Percentiles rank a stretch among this genome's conserved stretches.
phyloP scores from a whole-genome alignment of 2,113 vertebrate genomes.

The Lichenostomus cassidix region DNA sequence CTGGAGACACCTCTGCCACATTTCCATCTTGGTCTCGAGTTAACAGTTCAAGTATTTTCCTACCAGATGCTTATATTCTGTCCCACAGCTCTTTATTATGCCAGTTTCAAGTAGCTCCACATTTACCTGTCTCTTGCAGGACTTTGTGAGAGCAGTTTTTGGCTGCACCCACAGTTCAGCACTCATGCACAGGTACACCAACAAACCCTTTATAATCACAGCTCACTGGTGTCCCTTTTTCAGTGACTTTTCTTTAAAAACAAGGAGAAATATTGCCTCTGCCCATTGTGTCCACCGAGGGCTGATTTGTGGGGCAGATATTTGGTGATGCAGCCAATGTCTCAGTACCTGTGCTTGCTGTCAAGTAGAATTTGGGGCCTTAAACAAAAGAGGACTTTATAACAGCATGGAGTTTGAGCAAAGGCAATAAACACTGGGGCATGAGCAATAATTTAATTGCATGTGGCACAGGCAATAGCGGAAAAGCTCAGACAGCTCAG shows the following conservation, averaged over 20 bases:
- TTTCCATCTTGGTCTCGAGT: background rate
- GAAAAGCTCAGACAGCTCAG: background rate
- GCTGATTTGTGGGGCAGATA: accelerated
- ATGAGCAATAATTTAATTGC: background rate
- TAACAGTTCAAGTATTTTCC: background rate
- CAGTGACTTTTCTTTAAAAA: background rate
- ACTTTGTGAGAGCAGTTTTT: background rate
- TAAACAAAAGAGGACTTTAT: background rate
- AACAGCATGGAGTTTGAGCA: background rate
- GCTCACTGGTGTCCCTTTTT: background rate
- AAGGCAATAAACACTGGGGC: background rate
- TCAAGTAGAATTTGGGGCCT: background rate
- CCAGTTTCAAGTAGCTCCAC: background rate
- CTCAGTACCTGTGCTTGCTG: accelerated
- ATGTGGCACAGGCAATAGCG: background rate
- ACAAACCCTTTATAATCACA: background rate
- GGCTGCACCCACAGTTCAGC: background rate
- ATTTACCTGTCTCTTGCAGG: background rate
- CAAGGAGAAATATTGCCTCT: background rate
- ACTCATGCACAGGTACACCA: background rate
- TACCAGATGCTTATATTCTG: background rate
- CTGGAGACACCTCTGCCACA: background rate
- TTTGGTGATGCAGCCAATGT: accelerated
- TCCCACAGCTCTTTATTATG: background rate
- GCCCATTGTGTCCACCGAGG: accelerated